Percentiles rank a stretch among this genome's conserved stretches.
phyloP scores from a whole-genome alignment of 2,797 vertebrate species.

The Benthosema pterotum region DNA sequence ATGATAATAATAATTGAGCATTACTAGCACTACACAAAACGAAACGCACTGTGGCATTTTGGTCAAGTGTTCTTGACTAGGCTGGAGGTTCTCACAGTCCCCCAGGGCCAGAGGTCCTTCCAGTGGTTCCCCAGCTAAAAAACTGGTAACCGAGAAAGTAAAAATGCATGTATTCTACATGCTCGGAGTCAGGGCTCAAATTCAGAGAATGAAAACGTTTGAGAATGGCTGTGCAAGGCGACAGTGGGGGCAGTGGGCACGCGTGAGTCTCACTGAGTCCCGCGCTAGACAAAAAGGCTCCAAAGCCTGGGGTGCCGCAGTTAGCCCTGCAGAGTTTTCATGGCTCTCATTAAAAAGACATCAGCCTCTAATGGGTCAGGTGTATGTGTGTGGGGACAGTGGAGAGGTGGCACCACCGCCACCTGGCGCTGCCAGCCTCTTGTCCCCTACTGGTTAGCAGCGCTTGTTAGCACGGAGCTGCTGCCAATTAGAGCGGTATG shows the following conservation, averaged over 20 bases:
- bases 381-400: constrained; percentile 37
- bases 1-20: no score
- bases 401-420: constrained; percentile 48
- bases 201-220: no score
- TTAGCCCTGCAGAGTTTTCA: constrained; percentile 63
- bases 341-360: constrained; percentile 73
- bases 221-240: no score
- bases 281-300: no score
- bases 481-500: constrained; percentile 77
- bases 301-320: constrained; percentile 50
- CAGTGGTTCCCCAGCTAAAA: no score
- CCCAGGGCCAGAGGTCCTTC: no score
- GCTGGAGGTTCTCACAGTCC: no score
- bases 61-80: constrained; percentile 37
- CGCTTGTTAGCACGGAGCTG: constrained; percentile 71
- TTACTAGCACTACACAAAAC: constrained; percentile 26
- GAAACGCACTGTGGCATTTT: constrained; percentile 44
- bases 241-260: no score
- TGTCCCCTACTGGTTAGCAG: constrained; percentile 59
- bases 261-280: no score
- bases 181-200: no score
- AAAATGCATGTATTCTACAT: no score
- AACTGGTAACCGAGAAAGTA: no score
- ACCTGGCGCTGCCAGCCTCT: constrained; percentile 40
- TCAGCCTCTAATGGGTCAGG: constrained; percentile 68